Evolutionary conservation across 2,888 invertebrate species (phyloP).

Genomic region (Cosmopolites sordidus): DNA sequence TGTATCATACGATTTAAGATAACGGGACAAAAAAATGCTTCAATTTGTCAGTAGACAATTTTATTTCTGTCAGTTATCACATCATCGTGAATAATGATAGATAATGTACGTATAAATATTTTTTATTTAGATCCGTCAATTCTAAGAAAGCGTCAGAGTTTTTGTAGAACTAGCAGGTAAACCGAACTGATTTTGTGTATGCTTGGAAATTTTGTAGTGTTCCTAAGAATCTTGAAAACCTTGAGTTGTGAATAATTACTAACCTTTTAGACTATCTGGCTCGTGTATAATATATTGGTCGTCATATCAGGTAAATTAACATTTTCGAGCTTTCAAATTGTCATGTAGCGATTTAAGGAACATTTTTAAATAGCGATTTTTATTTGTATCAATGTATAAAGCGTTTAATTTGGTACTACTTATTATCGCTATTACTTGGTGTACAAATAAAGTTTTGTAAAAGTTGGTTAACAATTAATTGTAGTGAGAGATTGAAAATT

Average conservation of each 20-base stretch:
- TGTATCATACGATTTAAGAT: too few relatives aligned
- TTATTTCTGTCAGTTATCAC: too few relatives aligned
- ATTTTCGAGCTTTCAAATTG: conserved; percentile 14
- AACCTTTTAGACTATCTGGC: conserved; percentile 21
- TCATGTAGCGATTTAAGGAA: conserved; percentile 2
- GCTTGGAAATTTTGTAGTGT: neutral
- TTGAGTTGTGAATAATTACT: conserved; percentile 22
- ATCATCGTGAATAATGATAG: too few relatives aligned
- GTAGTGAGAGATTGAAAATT: too few relatives aligned
- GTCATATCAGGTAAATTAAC: conserved; percentile 17
- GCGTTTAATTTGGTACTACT: too few relatives aligned
- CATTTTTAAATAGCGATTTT: conserved; percentile 9
- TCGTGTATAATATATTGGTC: conserved; percentile 20
- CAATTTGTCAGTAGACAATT: too few relatives aligned
- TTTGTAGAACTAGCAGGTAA: neutral
- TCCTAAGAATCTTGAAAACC: conserved; percentile 23
- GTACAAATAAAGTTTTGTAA: too few relatives aligned
- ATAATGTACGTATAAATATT: too few relatives aligned
- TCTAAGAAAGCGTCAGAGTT: neutral
- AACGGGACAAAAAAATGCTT: too few relatives aligned
- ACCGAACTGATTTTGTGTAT: neutral
- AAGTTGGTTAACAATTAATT: too few relatives aligned
- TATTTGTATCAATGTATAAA: conserved; percentile 3
- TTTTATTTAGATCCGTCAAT: neutral
- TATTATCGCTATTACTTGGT: too few relatives aligned